These are phyloP conservation scores for Cheilosia pagana DNA, from an alignment of 2,888 invertebrate genomes.

Conservation along the genomic window DNA sequence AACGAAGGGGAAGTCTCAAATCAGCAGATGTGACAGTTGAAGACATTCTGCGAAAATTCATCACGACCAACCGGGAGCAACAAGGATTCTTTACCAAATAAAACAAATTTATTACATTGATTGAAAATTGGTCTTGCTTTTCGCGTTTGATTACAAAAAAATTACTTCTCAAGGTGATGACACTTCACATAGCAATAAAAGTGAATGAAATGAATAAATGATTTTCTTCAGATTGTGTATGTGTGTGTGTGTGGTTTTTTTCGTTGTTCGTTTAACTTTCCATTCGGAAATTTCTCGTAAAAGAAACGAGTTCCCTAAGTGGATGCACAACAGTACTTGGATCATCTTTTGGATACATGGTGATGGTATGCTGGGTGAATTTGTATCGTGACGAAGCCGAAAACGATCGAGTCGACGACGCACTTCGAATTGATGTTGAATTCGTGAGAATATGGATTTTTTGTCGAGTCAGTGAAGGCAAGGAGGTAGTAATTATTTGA, in stretches of 20 bases:
- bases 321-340: slow-evolving; percentile 45
- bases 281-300: slow-evolving; percentile 56
- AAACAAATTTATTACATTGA: slow-evolving; percentile 26
- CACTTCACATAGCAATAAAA: slow-evolving; percentile 15
- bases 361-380: neutral
- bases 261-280: slow-evolving; percentile 57
- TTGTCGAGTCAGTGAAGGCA: slow-evolving; percentile 17
- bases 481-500: slow-evolving; percentile 30
- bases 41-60: neutral
- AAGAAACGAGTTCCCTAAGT: slow-evolving; percentile 63
- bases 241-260: slow-evolving; percentile 4
- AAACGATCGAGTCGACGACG: slow-evolving; percentile 8
- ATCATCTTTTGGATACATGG: slow-evolving; percentile 47
- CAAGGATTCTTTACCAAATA: slow-evolving; percentile 43
- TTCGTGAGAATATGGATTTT: slow-evolving; percentile 50
- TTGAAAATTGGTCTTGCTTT: slow-evolving; percentile 14
- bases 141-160: slow-evolving; percentile 1
- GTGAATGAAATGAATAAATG: slow-evolving; percentile 64
- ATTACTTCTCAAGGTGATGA: slow-evolving; percentile 34
- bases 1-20: slow-evolving; percentile 47
- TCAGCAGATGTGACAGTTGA: slow-evolving; percentile 53
- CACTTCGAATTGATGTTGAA: slow-evolving; percentile 49
- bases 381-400: slow-evolving; percentile 35
- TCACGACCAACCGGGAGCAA: slow-evolving; percentile 27
- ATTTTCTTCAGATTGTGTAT: slow-evolving; percentile 18